These are phyloP conservation scores for Timandra comae DNA, from an alignment of 2,888 invertebrate genomes.

Conservation along the genomic window DNA sequence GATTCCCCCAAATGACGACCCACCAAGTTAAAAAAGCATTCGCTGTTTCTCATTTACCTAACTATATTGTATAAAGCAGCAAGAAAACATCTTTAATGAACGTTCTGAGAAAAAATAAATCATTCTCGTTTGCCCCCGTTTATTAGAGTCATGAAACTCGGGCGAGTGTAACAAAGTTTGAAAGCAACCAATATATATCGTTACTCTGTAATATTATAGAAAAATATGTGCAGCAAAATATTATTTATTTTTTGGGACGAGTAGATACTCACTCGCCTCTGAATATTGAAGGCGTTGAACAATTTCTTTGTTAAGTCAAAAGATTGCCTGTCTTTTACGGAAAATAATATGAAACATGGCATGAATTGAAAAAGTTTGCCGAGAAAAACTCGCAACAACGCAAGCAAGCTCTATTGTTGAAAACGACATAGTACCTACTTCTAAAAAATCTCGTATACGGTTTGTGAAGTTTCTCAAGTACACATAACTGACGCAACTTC, in stretches of 20 bases:
- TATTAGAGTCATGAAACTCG: not conserved
- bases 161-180: slow-evolving; percentile 1
- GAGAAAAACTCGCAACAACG: slow-evolving; percentile 36
- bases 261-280: slow-evolving; percentile 1
- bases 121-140: not conserved
- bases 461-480: not conserved
- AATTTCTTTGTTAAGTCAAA: slow-evolving; percentile 48
- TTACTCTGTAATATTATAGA: not conserved
- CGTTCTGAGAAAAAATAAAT: not conserved
- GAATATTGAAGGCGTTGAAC: slow-evolving; percentile 27
- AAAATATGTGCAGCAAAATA: too few species aligned
- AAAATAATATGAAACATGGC: slow-evolving; percentile 57
- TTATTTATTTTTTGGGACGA: slow-evolving; percentile 42
- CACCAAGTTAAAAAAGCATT: too few species aligned
- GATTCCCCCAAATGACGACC: too few species aligned
- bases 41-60: too few species aligned
- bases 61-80: too few species aligned
- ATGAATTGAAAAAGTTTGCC: slow-evolving; percentile 59
- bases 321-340: slow-evolving; percentile 48
- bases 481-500: too few species aligned
- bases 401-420: slow-evolving; percentile 36
- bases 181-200: not conserved
- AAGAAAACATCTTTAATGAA: not conserved
- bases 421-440: slow-evolving; percentile 27
- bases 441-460: slow-evolving; percentile 15